A percentile compares a stretch with the other conserved stretches of the same genome.
These are phyloP conservation scores for Sebastolobus altivelis DNA, from an alignment of 2,797 vertebrate species.

Conservation along the genomic window DNA sequence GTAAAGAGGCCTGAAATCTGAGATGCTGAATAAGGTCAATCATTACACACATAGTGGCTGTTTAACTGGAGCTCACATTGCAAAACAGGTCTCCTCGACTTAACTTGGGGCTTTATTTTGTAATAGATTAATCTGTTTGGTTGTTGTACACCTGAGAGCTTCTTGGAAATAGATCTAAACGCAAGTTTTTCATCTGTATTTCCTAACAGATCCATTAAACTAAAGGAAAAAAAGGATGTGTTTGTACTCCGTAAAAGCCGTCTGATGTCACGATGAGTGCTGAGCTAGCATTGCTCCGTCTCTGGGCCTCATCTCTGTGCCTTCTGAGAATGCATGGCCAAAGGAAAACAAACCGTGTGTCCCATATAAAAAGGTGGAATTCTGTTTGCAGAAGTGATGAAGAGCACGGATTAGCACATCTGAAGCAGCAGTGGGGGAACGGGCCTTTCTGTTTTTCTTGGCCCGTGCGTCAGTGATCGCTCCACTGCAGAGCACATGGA, in stretches of 20 bases:
- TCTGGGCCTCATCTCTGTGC: constrained; percentile 67
- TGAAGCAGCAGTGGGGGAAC: constrained; percentile 65
- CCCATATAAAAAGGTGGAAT: constrained; percentile 79
- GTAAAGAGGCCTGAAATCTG: constrained; percentile 12
- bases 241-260: constrained; percentile 27
- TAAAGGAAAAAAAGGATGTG: background rate
- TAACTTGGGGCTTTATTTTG: background rate
- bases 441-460: constrained; percentile 78
- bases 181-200: background rate
- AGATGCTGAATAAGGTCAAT: constrained; percentile 15
- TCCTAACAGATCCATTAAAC: constrained; percentile 4
- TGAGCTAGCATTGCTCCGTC: constrained; percentile 55
- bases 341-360: constrained; percentile 73
- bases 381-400: constrained; percentile 81
- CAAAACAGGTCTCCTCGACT: background rate
- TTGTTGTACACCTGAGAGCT: background rate
- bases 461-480: constrained; percentile 66
- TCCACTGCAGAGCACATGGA: constrained; percentile 54
- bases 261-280: constrained; percentile 62
- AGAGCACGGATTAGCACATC: constrained; percentile 81
- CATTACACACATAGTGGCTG: background rate
- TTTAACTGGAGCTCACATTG: background rate
- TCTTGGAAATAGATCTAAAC: background rate
- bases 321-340: constrained; percentile 61
- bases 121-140: background rate